These are phyloP conservation scores for Oxyteleia sp. DNA, from an alignment of 2,888 invertebrate species.

Conservation along the genomic window DNA sequence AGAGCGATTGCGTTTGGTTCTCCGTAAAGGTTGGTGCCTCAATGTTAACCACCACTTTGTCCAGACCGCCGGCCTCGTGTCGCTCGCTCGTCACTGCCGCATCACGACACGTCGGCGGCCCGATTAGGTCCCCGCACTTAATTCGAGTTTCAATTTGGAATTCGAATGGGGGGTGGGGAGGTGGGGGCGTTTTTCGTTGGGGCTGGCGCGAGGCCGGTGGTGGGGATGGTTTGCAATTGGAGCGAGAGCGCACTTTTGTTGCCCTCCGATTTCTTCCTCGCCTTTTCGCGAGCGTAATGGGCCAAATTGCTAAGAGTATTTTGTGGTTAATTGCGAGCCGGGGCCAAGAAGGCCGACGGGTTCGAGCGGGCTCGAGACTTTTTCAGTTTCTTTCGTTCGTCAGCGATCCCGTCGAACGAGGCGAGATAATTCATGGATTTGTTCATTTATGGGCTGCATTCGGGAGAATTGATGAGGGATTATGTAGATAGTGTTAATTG, in stretches of 20 bases:
- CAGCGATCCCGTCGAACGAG: not conserved
- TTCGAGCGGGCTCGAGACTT: not conserved
- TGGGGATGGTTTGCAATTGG: slow-evolving; percentile 42
- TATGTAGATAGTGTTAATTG: slow-evolving; percentile 52
- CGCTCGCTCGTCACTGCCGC: not conserved
- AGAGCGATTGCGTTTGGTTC: slow-evolving; percentile 23
- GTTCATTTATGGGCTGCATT: slow-evolving; percentile 39
- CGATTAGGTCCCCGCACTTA: slow-evolving; percentile 16
- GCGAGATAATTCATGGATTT: slow-evolving; percentile 37
- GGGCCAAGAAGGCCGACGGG: slow-evolving; percentile 12
- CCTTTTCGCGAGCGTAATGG: slow-evolving; percentile 41
- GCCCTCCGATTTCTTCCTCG: slow-evolving; percentile 39
- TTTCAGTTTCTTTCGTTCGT: not conserved
- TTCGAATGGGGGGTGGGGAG: slow-evolving; percentile 13
- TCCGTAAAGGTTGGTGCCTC: slow-evolving; percentile 50
- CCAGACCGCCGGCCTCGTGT: not conserved
- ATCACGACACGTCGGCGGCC: not conserved
- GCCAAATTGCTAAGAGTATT: slow-evolving; percentile 37
- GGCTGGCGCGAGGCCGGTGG: slow-evolving; percentile 5
- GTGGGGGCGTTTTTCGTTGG: slow-evolving; percentile 25
- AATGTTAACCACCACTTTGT: slow-evolving; percentile 20
- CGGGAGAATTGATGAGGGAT: slow-evolving; percentile 40
- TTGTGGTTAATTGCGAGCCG: slow-evolving; percentile 39
- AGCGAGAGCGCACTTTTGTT: slow-evolving; percentile 49
- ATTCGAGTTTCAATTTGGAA: slow-evolving; percentile 32